Base-by-base conservation (phyloP, 2,797 vertebrate genomes). In the Podarcis lilfordi region DNA sequence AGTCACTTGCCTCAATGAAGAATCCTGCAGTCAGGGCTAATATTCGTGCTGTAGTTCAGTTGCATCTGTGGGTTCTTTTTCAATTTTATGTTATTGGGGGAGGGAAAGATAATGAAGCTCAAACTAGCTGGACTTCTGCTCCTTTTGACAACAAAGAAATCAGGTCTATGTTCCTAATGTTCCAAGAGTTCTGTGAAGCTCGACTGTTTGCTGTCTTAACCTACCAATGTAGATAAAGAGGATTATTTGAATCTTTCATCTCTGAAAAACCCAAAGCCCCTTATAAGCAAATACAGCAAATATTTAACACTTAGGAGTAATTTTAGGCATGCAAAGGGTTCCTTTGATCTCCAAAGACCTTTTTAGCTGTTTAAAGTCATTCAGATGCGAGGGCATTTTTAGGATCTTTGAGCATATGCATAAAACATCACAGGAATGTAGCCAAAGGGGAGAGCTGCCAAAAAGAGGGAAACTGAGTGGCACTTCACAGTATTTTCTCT, bases 181-280 rank as follows among this genome's bases (percentile, higher is more conserved):
- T 81, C 43, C 40, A 81, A 75, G 69, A 66, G 83, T 80, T 68
- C 40, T 80, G 23, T 85, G 69, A 55, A 89, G 29, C 25, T 80
- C 82, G 37, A 5, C 55, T 80, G 37, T 77, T 77, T 40, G 64
- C 74, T 71, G 19, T 71, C 81, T 80, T 85, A 74, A 29, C 43
- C 32, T 27, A 75, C 37, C 29, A 32, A 64, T 45, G 29, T 9
- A 75, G 88, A 89, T 89, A 85, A 89, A 76, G 61, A n/a, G 71
- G 83, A 81, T 85, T 89, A 85, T 59, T 55, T 74, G 83, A 89
- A 81, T 71, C 69, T 88, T 84, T 88, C 64, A 88, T 78, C 75
- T 89, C 19, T 55, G 71, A 85, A 68, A 80, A 81, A 79, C 32
- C 40, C 19, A 80, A 81, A 85, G 71, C 25, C 69, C 55, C 85